Evolutionary conservation across 2,888 invertebrate genomes (phyloP), one percentile per base, ranked within the genome.

Genomic region (Coecobrya sp.): DNA sequence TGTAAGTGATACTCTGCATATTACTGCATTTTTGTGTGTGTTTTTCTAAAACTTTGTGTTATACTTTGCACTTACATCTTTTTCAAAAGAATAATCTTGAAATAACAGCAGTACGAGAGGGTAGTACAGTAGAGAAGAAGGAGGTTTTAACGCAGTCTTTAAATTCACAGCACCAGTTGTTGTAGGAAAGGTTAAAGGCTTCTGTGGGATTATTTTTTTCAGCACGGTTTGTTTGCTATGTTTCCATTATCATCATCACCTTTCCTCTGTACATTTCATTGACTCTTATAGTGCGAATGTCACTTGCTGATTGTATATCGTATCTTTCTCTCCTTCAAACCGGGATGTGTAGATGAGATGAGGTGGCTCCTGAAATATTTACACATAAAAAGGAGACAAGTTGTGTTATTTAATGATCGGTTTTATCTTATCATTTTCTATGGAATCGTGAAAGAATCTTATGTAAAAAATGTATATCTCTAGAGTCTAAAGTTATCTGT

Each of bases 321-420:
- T 36, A 2, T 36, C 7, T 7, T 36, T 36, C 2, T 27, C 79
- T 59, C 45, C 76, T 52, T 30, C 30, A 65, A 65, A 1, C 1
- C n/a, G n/a, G n/a, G 25, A 49, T 36, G 62, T 22, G n/a, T n/a
- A n/a, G n/a, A n/a, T n/a, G n/a, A n/a, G 84, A 42, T 42, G 90
- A 90, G 85, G 49, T 62, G 76, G 76, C 22, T 90, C 76, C 90
- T 90, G 79, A 90, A 90, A 90, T 89, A 89, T 89, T 68, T 65
- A 36, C 52, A 68, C 19, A 84, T 30, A 52, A 70, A 90, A 36
- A 76, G 45, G 27, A 70, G 11, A 82, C 52, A 79, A 25, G 79
- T 55, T 42, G 76, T 42, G 76, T 76, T 45, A 45, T 76, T 55
- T 76, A 49, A n/a, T 68, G 59, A 59, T 22, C 76, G 49, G 49